Base-by-base conservation (phyloP, 2,888 invertebrate species). In the Meganola albula region DNA sequence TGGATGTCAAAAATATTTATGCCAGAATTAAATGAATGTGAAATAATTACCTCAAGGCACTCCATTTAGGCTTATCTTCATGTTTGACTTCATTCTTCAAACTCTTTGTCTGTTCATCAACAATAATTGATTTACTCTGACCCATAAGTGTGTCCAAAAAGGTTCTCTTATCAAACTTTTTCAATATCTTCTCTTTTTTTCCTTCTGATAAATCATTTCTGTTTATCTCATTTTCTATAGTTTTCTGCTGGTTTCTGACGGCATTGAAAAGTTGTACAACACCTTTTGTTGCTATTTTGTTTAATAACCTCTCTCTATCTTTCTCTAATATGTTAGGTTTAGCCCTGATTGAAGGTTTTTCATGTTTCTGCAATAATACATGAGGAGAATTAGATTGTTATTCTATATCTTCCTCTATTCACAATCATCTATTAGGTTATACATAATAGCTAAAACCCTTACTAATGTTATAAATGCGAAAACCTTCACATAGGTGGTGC, bases 231-330 rank as follows among this genome's bases (percentile, higher is more conserved):
- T 87, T 88, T 24, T 90, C 89, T 27, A 96, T 77, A 32, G 90
- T 89, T 66, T 91, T 93, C 71, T 97, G 96, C 70, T 97, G 96
- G 52, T 91, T 89, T 56, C 90, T 90, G 0, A 97, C 96, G 16
- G 95, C 94, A 87, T 97, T 97, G 60, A 97, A 97, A 42, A 97
- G 80, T 65, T 97, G 96, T 0, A 97, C 96, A 1, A 97, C 96
- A 59, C 97, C 97, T 69, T 93, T 94, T 20, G 96, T 97, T 6
- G 96, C 96, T 55, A 96, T 93, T 87, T 93, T 95, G 18, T 91
- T 84, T 27, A 97, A 72, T 34, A 88, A 79, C 51, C 90, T 89
- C 73, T 97, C 97, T 47, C 91, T 88, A 33, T 93, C 93, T 54
- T 90, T 90, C 49, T 96, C 93, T 46, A 90, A 73, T 46, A 91